Base-by-base conservation (phyloP, 2,113 vertebrate genomes). In the Dipodomys merriami region DNA sequence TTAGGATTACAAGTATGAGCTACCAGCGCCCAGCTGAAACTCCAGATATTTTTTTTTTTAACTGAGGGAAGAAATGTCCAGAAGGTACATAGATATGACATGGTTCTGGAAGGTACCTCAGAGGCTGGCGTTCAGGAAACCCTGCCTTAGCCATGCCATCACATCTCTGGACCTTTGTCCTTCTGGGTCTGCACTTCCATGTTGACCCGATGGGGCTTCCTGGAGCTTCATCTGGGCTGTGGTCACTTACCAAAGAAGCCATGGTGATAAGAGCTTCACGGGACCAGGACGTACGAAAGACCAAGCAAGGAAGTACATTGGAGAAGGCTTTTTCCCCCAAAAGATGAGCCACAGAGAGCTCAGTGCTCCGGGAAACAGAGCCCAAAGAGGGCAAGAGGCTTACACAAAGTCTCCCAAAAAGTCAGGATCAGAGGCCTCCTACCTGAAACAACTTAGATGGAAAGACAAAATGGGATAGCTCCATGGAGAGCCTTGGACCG, bases 271-370 rank as follows among this genome's bases (percentile, higher is more conserved):
- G 0, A 53, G 80, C 80, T 64, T 46, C 46, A 15, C 0, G 5
- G 19, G 35, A 64, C 73, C 19, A 88, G 77, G 91, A 53, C 13
- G 0, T 93, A 71, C 69, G 82, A 93, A 93, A 96, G 83, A 87
- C 33, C 67, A 77, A 12, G 30, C 33, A 39, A 68, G 68, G 25
- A 80, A 44, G 57, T 18, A 0, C 60, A 39, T 15, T 29, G n/a
- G 74, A 18, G 49, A 22, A 0, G 0, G 39, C 35, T 85, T 0
- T 57, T 84, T 8, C 30, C 92, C 39, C 39, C 39, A 39, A 39
- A 39, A 39, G 39, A 39, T 39, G 39, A 39, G 39, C 68, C 57
- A 83, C 73, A 3, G 57, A 89, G 15, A 68, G 22, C 69, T 33
- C 53, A 73, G 79, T 9, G 7, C 13, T 67, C 68, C 5, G 18